Evolutionary conservation across 2,888 invertebrate species (phyloP).

Genomic region (Callosobruchus maculatus): DNA sequence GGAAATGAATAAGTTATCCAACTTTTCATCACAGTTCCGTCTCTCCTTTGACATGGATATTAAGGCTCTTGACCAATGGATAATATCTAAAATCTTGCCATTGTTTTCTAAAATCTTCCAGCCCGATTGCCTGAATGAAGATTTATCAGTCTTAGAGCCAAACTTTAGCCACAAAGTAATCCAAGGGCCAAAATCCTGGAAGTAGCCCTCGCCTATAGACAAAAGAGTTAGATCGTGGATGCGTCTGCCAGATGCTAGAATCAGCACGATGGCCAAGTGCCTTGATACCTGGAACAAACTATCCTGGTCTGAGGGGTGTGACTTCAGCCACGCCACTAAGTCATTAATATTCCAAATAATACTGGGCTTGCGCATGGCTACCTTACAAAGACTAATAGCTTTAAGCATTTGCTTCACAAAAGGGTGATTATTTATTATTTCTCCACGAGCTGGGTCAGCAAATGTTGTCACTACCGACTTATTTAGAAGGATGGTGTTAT

Average conservation of each 20-base stretch:
- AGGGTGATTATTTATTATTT: slow-evolving; percentile 6
- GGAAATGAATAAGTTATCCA: slow-evolving; percentile 4
- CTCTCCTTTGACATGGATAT: not conserved
- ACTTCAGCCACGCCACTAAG: slow-evolving; percentile 3
- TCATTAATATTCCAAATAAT: slow-evolving; percentile 6
- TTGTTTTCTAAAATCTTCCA: slow-evolving; percentile 2
- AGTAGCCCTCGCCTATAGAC: slow-evolving; percentile 2
- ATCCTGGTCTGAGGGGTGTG: slow-evolving; percentile 2
- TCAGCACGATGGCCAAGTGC: slow-evolving; percentile 7
- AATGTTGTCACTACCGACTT: slow-evolving; percentile 14
- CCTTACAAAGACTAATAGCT: slow-evolving; percentile 2
- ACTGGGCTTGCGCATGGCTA: slow-evolving; percentile 1
- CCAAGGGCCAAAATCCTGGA: slow-evolving; percentile 2
- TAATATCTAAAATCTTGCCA: not conserved
- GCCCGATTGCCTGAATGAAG: slow-evolving; percentile 3
- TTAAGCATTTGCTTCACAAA: slow-evolving; percentile 12
- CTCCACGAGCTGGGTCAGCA: not conserved
- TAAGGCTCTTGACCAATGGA: not conserved
- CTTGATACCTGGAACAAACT: slow-evolving; percentile 7
- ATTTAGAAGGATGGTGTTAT: slow-evolving; percentile 9
- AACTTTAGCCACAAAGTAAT: slow-evolving; percentile 5
- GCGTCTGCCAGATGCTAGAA: slow-evolving; percentile 6
- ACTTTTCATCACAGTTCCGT: not conserved
- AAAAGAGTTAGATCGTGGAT: slow-evolving; percentile 9
- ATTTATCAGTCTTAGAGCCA: slow-evolving; percentile 7